Percentiles rank a stretch among this genome's conserved stretches.
Conservation (phyloP, 2,888 invertebrate genomes). For the Athrips mouffetella region DNA sequence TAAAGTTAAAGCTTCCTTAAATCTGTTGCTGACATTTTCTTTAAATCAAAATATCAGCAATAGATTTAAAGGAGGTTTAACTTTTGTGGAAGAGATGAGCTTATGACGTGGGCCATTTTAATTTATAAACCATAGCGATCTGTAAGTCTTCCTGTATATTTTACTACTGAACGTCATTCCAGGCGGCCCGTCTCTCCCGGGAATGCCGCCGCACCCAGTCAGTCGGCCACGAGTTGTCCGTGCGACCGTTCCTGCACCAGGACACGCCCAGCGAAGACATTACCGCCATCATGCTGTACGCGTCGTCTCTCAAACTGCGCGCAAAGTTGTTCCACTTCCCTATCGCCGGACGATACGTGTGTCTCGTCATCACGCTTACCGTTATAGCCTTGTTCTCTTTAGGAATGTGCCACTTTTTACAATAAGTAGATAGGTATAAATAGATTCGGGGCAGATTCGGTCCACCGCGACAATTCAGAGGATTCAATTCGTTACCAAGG, state of each 20-base stretch:
- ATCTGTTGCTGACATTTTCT: too few relatives aligned
- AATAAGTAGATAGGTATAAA: too few relatives aligned
- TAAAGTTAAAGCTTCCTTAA: too few relatives aligned
- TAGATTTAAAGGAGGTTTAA: too few relatives aligned
- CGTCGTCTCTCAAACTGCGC: slow-evolving; percentile 84
- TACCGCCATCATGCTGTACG: slow-evolving; percentile 86
- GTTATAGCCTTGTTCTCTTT: slow-evolving; percentile 81
- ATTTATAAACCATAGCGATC: too few relatives aligned
- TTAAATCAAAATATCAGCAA: too few relatives aligned
- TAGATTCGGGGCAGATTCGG: too few relatives aligned
- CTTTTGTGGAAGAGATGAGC: too few relatives aligned
- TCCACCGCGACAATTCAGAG: too few relatives aligned
- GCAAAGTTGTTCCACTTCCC: slow-evolving; percentile 87
- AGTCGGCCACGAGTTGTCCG: slow-evolving; percentile 87
- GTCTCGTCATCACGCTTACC: slow-evolving; percentile 79
- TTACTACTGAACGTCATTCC: slow-evolving; percentile 40
- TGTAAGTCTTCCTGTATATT: too few relatives aligned
- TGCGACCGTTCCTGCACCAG: slow-evolving; percentile 88
- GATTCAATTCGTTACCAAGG: too few relatives aligned
- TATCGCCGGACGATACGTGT: slow-evolving; percentile 83
- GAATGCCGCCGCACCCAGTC: slow-evolving; percentile 84
- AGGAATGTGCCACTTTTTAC: slow-evolving; percentile 84
- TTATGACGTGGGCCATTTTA: too few relatives aligned
- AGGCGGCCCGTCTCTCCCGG: slow-evolving; percentile 86
- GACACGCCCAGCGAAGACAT: slow-evolving; percentile 86